Evolutionary conservation across 2,888 invertebrate species (phyloP).

Genomic region (Catotricha subobsoleta): DNA sequence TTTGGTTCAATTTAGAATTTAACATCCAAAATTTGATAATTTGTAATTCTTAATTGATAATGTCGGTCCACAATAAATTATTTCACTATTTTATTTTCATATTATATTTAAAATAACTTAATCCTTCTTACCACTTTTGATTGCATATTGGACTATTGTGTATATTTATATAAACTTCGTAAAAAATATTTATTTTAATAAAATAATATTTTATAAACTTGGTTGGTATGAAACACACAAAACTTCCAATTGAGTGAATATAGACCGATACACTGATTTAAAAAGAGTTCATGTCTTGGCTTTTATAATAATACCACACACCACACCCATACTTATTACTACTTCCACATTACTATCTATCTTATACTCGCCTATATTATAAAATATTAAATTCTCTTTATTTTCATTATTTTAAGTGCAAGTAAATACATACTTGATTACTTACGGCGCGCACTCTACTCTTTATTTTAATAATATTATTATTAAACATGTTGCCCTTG

Average conservation of each 20-base stretch:
- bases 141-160: constrained; percentile 5
- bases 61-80: too few species aligned
- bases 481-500: constrained; percentile 4
- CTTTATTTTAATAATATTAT: too few species aligned
- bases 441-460: not conserved
- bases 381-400: not conserved
- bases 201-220: not conserved
- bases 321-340: not conserved
- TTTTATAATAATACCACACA: constrained; percentile 3
- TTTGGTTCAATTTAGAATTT: too few species aligned
- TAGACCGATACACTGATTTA: constrained; percentile 3
- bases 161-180: not conserved
- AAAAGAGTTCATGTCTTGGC: not conserved
- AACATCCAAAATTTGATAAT: too few species aligned
- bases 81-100: too few species aligned
- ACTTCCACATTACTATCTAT: not conserved
- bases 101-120: too few species aligned
- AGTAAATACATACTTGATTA: constrained; percentile 1
- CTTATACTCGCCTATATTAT: not conserved
- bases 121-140: constrained; percentile 5
- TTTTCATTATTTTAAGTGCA: not conserved
- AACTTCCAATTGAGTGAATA: constrained; percentile 3
- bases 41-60: too few species aligned
- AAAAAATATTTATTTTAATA: not conserved
- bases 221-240: not conserved